Base-by-base conservation (phyloP, 2,113 vertebrate species). In the Chloropsis hardwickii region DNA sequence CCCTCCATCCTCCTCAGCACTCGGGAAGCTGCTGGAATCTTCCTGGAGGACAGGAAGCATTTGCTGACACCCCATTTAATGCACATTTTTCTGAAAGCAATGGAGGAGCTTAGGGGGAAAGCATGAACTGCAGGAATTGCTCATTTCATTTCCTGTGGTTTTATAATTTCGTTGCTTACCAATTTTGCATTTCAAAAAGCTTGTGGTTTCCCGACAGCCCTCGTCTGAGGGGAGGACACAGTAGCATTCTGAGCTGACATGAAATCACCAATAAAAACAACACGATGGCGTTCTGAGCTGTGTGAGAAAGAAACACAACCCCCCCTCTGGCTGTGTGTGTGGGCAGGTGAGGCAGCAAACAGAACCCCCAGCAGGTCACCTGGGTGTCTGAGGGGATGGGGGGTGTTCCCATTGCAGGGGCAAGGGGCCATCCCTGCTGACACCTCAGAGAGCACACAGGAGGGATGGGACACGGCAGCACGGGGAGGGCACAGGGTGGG, bases 91-190 rank as follows among this genome's bases (percentile, higher is more conserved):
- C 78, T 47, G 2, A 82, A 54, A 84, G 74, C 60, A 19, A 73
- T 60, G 88, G 92, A 88, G 67, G 79, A 86, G 76, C 35, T 88
- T 67, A 78, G 80, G 82, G 90, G n/a, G 0, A 81, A 78, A 88
- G 33, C 70, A 72, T 73, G 74, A 91, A 73, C 51, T 72, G 86
- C 78, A 82, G 74, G 89, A 82, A 94, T 94, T 62, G 93, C 91
- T 96, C 87, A 47, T 95, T 94, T 76, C 31, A 21, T 93, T 97
- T 95, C 96, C 95, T 89, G 94, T 82, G 95, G 93, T 97, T 97
- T 95, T 91, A 74, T 88, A 60, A 92, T 93, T 95, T 44, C 62
- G 62, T 54, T 97, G 84, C 94, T 90, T 87, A 95, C 91, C 91
- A 82, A 33, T 42, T 82, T 6, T 62, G 78, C 88, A 58, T 95